Conservation (phyloP, 2,888 invertebrate species). For the Carcina quercana region DNA sequence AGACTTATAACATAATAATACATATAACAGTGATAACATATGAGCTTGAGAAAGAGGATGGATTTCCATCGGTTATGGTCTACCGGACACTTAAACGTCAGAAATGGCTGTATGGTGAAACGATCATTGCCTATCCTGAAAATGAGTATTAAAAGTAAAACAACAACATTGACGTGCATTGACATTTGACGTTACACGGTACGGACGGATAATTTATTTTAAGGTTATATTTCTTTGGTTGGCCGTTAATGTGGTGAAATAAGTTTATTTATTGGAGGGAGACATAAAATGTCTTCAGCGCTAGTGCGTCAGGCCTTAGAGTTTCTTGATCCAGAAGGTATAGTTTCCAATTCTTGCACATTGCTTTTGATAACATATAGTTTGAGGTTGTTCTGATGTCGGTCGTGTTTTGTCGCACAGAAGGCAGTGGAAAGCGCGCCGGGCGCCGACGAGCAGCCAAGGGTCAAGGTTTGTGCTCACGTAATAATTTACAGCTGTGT, state of each 20-base stretch:
- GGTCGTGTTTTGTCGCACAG: constrained; percentile 35
- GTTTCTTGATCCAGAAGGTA: constrained; percentile 66
- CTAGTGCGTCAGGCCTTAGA: constrained; percentile 72
- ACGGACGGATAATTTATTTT: no score
- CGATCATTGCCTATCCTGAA: no score
- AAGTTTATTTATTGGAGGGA: constrained; percentile 34
- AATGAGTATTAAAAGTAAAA: no score
- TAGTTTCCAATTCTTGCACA: neutral
- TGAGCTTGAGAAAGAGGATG: no score
- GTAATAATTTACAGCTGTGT: constrained; percentile 1
- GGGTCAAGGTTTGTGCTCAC: constrained; percentile 47
- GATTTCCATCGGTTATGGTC: no score
- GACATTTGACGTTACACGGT: no score
- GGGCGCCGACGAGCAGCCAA: constrained; percentile 36
- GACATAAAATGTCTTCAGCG: constrained; percentile 71
- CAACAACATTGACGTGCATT: no score
- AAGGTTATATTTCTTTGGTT: no score
- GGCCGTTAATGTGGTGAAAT: constrained; percentile 17
- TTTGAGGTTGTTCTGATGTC: constrained; percentile 11
- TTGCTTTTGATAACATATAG: neutral
- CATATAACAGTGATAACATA: no score
- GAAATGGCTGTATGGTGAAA: no score
- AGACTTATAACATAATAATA: no score
- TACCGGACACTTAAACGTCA: no score
- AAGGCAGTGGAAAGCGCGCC: constrained; percentile 38